Conservation (phyloP, 1,140 invertebrate species). For the Drosophila serrata region DNA sequence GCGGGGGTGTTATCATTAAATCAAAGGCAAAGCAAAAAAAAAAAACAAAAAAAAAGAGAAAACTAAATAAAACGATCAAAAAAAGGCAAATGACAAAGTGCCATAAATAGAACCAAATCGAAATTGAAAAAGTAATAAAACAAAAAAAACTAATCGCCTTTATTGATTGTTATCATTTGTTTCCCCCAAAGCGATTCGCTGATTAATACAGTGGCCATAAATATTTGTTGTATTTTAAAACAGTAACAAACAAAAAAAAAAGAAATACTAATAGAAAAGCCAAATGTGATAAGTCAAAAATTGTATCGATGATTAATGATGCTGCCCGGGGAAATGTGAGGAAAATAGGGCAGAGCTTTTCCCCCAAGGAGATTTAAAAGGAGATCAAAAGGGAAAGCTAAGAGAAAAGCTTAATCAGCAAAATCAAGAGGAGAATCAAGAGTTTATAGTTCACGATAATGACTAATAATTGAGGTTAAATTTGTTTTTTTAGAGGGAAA, state of each 20-base stretch:
- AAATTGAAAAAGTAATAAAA: slow-evolving; percentile 3
- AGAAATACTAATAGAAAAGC: not conserved
- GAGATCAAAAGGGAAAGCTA: slow-evolving; percentile 2
- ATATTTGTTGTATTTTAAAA: slow-evolving; percentile 15
- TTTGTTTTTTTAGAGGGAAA: not conserved
- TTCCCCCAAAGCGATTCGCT: slow-evolving; percentile 57
- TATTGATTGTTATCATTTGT: slow-evolving; percentile 60
- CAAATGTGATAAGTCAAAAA: slow-evolving; percentile 19
- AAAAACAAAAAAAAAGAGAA: not conserved
- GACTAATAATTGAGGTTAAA: not conserved
- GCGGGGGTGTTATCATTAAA: slow-evolving; percentile 17
- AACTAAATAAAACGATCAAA: slow-evolving; percentile 7
- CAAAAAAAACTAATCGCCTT: slow-evolving; percentile 52
- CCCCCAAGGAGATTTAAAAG: not conserved
- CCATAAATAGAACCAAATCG: slow-evolving; percentile 17
- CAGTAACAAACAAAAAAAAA: not conserved
- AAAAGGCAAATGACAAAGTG: slow-evolving; percentile 30
- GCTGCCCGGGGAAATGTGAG: slow-evolving; percentile 1
- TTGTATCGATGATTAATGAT: slow-evolving; percentile 17
- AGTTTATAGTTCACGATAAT: not conserved
- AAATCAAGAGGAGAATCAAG: not conserved
- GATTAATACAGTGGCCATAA: slow-evolving; percentile 28
- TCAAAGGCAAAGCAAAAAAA: not conserved
- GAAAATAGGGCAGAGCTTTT: not conserved
- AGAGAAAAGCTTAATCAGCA: not conserved